Evolutionary conservation across 1,140 invertebrate genomes (phyloP).

Genomic region (Metopolophium dirhodum): DNA sequence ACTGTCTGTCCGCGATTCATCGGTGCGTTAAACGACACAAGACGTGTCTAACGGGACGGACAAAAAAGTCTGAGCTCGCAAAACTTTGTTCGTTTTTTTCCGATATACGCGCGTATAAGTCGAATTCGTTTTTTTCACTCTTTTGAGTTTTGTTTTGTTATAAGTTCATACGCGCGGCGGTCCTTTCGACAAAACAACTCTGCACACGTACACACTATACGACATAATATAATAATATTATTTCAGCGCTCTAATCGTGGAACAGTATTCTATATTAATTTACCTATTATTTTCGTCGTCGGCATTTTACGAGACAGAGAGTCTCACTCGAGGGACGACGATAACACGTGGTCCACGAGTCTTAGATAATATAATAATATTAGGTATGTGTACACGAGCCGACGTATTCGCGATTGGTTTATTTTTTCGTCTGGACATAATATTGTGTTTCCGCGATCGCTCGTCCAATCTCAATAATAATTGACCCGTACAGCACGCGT

Average conservation of each 20-base stretch:
- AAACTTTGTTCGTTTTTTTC: not conserved
- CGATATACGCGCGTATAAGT: not conserved
- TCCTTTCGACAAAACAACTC: not conserved
- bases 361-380: too few relatives aligned
- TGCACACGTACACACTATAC: not conserved
- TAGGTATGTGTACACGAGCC: too few relatives aligned
- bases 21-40: not conserved
- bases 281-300: not conserved
- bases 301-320: not conserved
- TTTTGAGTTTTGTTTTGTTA: not conserved
- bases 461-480: not conserved
- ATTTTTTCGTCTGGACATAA: not conserved
- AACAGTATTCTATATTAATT: too few relatives aligned
- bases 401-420: not conserved
- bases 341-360: too few relatives aligned
- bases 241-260: too few relatives aligned
- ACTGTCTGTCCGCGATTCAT: conserved; percentile 33
- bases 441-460: not conserved
- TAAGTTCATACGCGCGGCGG: not conserved
- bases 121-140: not conserved
- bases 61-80: not conserved
- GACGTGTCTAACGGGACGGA: not conserved
- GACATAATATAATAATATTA: not conserved
- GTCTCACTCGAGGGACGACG: too few relatives aligned
- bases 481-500: not conserved